These are phyloP conservation scores for Panagrolaimus sp. DNA, from an alignment of 1,140 invertebrate species.

Conservation along the genomic window DNA sequence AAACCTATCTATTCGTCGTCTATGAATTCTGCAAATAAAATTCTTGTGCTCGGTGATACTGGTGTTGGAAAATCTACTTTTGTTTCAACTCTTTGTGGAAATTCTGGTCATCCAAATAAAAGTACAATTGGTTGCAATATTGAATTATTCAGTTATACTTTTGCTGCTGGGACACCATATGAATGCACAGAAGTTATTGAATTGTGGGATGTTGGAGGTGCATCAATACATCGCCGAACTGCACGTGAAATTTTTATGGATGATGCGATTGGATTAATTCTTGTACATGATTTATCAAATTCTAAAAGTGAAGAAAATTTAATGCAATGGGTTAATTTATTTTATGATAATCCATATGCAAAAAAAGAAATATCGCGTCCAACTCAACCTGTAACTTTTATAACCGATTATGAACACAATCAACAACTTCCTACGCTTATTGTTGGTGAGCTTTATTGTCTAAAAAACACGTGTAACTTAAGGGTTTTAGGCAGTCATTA, in stretches of 20 bases:
- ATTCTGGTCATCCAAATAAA: slow-evolving; percentile 31
- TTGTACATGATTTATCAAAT: slow-evolving; percentile 44
- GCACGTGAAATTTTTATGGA: slow-evolving; percentile 40
- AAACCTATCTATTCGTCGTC: no score
- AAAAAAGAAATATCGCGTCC: neutral
- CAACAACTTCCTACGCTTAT: neutral
- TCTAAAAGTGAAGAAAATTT: slow-evolving; percentile 43
- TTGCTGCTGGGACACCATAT: slow-evolving; percentile 42
- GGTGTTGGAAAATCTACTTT: slow-evolving; percentile 47
- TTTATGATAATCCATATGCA: slow-evolving; percentile 4
- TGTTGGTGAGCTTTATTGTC: neutral
- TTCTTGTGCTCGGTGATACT: slow-evolving; percentile 41
- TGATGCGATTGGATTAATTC: slow-evolving; percentile 38
- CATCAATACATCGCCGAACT: slow-evolving; percentile 32
- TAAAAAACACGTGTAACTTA: neutral
- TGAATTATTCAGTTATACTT: slow-evolving; percentile 33
- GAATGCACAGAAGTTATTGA: slow-evolving; percentile 40
- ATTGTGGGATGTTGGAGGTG: slow-evolving; percentile 44
- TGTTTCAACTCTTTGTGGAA: slow-evolving; percentile 41
- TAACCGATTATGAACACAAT: neutral
- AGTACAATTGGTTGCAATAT: slow-evolving; percentile 36
- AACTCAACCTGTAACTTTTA: neutral
- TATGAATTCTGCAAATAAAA: slow-evolving; percentile 27
- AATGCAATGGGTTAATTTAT: slow-evolving; percentile 28
- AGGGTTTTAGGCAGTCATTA: neutral